Base-by-base conservation (phyloP, 2,113 vertebrate genomes). In the Rhipidura dahli region DNA sequence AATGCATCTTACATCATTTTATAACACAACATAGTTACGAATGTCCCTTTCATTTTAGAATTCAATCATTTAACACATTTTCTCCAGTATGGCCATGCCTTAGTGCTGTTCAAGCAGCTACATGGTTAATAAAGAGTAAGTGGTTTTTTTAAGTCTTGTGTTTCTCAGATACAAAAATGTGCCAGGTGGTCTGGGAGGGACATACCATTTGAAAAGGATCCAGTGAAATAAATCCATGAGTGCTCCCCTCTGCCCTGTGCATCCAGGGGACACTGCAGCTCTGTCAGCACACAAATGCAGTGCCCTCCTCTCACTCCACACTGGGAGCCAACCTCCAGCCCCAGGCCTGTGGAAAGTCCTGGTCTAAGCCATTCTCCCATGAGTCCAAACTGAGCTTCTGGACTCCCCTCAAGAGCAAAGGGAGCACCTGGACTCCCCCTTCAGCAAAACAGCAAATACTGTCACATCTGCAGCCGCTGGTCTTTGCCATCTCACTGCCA, bases 381-480 rank as follows among this genome's bases (percentile, higher is more conserved):
- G 2, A 60, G 37, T 57, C 27, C 45, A 53, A 82, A 57, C 40
- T 21, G 51, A 95, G 33, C 47, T 79, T 39, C 59, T 78, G 65
- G 17, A 28, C 30, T 49, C 17, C 13, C 31, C n/a, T 40, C 11
- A 15, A 28, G 31, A 54, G 9, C 15, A 81, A 39, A 54, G 8
- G 5, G 18, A 49, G 35, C 68, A 35, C 13, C 51, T 33, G 27
- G 11, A 28, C n/a, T 75, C 6, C 37, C 24, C 35, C 57, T 57
- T 19, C 47, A 27, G 40, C 40, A 5, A 24, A 47, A 40, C 8
- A 69, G 24, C 11, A 31, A 83, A 61, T 0, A 0, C 2, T 11
- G 37, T 57, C 54, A 63, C 28, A 57, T 21, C 28, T 23, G 20
- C 28, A 53, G 47, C 14, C 0, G 0, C 39, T 51, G 53, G 4